These are phyloP conservation scores for Apolygus lucorum DNA, from an alignment of 1,140 invertebrate genomes.

Conservation along the genomic window DNA sequence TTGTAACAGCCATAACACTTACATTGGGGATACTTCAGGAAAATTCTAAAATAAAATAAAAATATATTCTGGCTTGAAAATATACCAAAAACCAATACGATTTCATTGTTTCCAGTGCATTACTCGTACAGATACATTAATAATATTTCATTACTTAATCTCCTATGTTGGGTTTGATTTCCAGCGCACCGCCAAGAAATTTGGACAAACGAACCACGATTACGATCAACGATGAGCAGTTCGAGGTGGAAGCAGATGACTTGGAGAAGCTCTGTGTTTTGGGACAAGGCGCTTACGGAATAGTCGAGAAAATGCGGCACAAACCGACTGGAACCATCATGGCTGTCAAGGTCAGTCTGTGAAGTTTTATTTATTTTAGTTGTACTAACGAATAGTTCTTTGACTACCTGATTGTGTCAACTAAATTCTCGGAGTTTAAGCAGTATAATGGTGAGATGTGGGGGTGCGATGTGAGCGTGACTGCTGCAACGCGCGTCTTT, in stretches of 20 bases:
- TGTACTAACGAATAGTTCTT: too few relatives aligned
- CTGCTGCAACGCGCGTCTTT: too few relatives aligned
- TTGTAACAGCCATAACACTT: too few relatives aligned
- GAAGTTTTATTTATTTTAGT: background rate
- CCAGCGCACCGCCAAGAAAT: slow-evolving; percentile 66
- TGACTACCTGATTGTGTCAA: too few relatives aligned
- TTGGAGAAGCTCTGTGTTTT: slow-evolving; percentile 78
- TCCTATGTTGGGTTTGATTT: background rate
- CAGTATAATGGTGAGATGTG: too few relatives aligned
- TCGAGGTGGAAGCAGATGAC: slow-evolving; percentile 86
- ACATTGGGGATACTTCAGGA: background rate
- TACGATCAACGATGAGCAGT: slow-evolving; percentile 73
- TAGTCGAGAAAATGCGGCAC: slow-evolving; percentile 94
- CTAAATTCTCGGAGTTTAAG: too few relatives aligned
- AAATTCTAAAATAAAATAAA: background rate
- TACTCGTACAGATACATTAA: background rate
- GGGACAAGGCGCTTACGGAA: slow-evolving; percentile 89
- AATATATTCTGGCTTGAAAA: background rate
- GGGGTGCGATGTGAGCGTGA: too few relatives aligned
- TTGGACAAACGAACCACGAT: slow-evolving; percentile 77
- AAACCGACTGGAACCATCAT: slow-evolving; percentile 78
- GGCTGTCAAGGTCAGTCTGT: slow-evolving; percentile 76
- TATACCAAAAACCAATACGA: too few relatives aligned
- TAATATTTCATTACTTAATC: slow-evolving; percentile 14
- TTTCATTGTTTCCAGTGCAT: background rate